A percentile compares a stretch with the other conserved stretches of the same genome.
Conservation (phyloP, 2,113 vertebrate species). For the Elephantulus edwardii region DNA sequence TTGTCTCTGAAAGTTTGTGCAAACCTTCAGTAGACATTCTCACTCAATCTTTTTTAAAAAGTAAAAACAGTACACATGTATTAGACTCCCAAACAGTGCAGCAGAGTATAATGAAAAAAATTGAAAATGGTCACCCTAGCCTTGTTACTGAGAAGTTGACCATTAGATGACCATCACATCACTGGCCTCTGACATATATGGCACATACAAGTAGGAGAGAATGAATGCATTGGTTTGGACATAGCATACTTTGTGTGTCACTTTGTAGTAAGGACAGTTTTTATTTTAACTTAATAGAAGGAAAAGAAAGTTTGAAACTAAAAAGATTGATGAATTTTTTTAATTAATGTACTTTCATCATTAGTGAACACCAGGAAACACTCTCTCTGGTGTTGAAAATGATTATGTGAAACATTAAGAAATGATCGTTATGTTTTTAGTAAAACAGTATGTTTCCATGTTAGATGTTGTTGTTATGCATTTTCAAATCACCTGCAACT, state of each 20-base stretch:
- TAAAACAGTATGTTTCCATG: too few relatives aligned
- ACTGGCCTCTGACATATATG: neutral
- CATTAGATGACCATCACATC: neutral
- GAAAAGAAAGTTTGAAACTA: conserved; percentile 1
- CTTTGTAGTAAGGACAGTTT: neutral
- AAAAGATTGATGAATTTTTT: conserved; percentile 23
- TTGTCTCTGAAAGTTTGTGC: conserved; percentile 12
- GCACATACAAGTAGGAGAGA: neutral
- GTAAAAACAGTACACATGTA: neutral
- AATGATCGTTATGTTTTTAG: too few relatives aligned
- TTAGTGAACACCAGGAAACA: neutral
- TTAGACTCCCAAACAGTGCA: neutral
- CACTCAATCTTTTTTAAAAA: neutral
- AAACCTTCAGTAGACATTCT: neutral
- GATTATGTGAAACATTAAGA: neutral
- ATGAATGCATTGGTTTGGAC: neutral
- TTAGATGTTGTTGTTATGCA: too few relatives aligned
- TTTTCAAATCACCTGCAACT: too few relatives aligned
- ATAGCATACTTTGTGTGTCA: neutral
- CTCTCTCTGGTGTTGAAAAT: conserved; percentile 20
- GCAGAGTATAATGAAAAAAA: conserved; percentile 11
- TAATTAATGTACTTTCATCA: neutral
- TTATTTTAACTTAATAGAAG: conserved; percentile 44
- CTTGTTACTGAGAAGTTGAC: neutral
- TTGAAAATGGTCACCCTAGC: neutral